These are phyloP conservation scores for Xiphorhynchus erythropygius DNA, from an alignment of 2,797 vertebrate genomes.

Conservation along the genomic window DNA sequence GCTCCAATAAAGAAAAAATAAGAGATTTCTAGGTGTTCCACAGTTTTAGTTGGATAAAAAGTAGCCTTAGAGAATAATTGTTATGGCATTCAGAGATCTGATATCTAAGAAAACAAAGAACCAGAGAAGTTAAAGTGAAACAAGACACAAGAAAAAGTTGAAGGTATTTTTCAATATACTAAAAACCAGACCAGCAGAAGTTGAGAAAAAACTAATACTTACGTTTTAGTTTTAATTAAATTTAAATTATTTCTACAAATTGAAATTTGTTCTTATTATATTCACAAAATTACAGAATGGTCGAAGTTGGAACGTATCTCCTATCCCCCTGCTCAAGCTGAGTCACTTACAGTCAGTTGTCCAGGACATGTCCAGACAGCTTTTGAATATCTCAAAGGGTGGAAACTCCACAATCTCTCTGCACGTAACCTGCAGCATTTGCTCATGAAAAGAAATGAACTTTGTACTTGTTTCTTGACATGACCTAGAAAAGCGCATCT, in stretches of 20 bases:
- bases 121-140: background rate
- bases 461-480: background rate
- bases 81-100: background rate
- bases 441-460: background rate
- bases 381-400: background rate
- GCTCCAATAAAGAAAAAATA: background rate
- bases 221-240: background rate
- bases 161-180: background rate
- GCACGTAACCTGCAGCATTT: background rate
- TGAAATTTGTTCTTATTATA: background rate
- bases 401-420: background rate
- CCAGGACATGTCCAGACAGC: background rate
- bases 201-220: background rate
- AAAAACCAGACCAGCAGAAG: background rate
- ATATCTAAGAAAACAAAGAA: background rate
- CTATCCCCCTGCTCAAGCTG: background rate
- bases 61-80: background rate
- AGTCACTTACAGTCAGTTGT: background rate
- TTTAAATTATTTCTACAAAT: background rate
- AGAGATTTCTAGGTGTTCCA: background rate
- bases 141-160: background rate
- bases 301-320: background rate
- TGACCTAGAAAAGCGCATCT: background rate
- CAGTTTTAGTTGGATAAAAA: background rate
- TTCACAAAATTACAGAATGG: background rate